Conservation (phyloP, 2,113 vertebrate genomes). For the Antechinus stuartii region DNA sequence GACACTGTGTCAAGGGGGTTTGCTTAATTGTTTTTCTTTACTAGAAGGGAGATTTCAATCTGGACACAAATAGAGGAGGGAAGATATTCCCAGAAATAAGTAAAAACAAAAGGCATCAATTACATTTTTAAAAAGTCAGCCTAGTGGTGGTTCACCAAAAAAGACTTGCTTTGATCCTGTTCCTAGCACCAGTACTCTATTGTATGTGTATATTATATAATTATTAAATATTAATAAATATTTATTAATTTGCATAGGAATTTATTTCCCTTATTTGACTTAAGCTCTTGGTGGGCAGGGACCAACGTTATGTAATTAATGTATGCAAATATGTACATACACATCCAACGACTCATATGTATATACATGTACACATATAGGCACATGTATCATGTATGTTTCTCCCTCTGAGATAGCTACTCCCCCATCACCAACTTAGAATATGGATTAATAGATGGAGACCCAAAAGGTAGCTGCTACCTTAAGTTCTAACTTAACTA, state of each 20-base stretch:
- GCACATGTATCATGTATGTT: neutral
- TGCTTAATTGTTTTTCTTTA: neutral
- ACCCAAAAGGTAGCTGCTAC: neutral
- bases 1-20: neutral
- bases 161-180: neutral
- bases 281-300: neutral
- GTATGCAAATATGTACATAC: neutral
- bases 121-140: neutral
- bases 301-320: neutral
- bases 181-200: neutral
- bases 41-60: neutral
- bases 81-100: neutral
- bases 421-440: neutral
- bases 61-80: neutral
- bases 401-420: neutral
- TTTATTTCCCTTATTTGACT: neutral
- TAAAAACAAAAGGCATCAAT: neutral
- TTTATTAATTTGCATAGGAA: neutral
- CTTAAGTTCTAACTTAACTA: neutral
- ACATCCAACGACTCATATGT: neutral
- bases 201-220: neutral
- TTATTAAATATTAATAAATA: too few species aligned
- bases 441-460: neutral
- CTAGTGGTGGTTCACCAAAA: neutral
- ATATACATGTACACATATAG: neutral